Evolutionary conservation across 2,797 vertebrate species (phyloP).

Genomic region (Enteromius afrohamiltoni): DNA sequence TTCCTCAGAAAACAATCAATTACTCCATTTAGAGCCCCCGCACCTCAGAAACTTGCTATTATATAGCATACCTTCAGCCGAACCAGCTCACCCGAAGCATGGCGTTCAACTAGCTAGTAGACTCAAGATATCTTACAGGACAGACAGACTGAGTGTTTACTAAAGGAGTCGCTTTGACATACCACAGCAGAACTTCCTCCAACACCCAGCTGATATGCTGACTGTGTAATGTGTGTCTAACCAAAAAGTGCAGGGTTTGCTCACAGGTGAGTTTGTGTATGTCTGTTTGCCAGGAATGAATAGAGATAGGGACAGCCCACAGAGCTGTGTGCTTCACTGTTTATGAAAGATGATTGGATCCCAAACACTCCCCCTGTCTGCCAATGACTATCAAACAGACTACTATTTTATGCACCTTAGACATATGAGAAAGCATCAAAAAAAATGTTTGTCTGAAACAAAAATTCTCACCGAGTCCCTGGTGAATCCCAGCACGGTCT

Average conservation of each 20-base stretch:
- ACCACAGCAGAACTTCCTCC: constrained; percentile 52
- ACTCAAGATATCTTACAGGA: constrained; percentile 12
- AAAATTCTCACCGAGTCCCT: constrained; percentile 80
- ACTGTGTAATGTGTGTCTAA: neutral
- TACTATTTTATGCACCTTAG: neutral
- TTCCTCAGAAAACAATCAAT: neutral
- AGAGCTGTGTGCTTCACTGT: neutral
- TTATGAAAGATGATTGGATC: neutral
- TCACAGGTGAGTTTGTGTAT: neutral
- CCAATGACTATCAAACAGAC: neutral
- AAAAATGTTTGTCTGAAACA: neutral
- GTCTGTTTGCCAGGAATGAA: neutral
- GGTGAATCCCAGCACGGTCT: constrained; percentile 70
- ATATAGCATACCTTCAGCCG: neutral
- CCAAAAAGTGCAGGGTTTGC: neutral
- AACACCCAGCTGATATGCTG: constrained; percentile 54
- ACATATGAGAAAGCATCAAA: neutral
- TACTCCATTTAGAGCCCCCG: neutral
- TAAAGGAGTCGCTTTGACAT: constrained; percentile 66
- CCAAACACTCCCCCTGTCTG: neutral
- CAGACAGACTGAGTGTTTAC: constrained; percentile 67
- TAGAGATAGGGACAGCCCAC: constrained; percentile 7
- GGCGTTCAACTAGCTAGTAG: neutral
- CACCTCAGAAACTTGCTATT: neutral
- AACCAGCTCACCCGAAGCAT: neutral